These are phyloP conservation scores for Incurvaria masculella DNA, from an alignment of 2,888 invertebrate genomes.

Conservation along the genomic window DNA sequence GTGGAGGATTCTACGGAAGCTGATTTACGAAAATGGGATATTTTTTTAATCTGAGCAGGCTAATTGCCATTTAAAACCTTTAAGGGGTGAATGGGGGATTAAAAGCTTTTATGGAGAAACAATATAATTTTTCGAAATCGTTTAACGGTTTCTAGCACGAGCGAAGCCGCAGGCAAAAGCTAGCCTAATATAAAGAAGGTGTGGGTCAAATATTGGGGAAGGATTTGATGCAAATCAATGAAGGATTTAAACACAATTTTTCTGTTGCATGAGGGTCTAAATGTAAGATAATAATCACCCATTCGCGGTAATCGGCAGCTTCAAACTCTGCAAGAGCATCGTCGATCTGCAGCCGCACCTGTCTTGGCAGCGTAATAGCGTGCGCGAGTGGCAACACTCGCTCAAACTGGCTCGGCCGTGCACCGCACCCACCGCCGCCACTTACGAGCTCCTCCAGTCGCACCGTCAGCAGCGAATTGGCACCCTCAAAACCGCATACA, in stretches of 20 bases:
- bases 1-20: no score
- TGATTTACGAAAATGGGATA: no score
- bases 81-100: slow-evolving; percentile 1
- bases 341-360: slow-evolving; percentile 77
- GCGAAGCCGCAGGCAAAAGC: no score
- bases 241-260: not conserved
- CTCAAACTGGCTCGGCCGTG: slow-evolving; percentile 1
- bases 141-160: no score
- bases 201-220: not conserved
- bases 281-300: slow-evolving; percentile 51
- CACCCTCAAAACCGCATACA: slow-evolving; percentile 29
- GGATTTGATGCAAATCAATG: no score
- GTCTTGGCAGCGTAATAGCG: slow-evolving; percentile 65
- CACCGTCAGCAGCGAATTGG: slow-evolving; percentile 25
- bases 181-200: no score
- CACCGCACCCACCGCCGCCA: not conserved
- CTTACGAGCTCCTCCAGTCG: slow-evolving; percentile 12
- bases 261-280: not conserved
- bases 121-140: no score
- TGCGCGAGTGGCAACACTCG: slow-evolving; percentile 51
- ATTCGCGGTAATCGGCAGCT: slow-evolving; percentile 87
- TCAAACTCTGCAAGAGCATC: slow-evolving; percentile 87
- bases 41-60: no score
- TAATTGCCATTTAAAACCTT: slow-evolving; percentile 7
- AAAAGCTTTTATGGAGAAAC: no score